Base-by-base conservation (phyloP, 1,140 invertebrate species). In the Caerostris extrusa region DNA sequence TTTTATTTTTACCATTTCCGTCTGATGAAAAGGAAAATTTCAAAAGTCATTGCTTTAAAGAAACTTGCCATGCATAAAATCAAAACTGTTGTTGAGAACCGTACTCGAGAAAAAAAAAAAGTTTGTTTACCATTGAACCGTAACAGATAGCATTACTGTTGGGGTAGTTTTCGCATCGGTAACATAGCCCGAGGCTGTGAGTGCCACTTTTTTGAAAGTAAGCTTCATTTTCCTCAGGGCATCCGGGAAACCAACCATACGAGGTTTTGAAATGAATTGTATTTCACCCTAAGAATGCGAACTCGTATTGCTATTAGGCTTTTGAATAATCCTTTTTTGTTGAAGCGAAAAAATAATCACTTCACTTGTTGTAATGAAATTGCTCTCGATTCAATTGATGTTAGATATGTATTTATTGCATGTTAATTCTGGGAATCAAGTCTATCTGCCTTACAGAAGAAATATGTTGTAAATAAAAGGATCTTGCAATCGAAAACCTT, bases 11-110 rank as follows among this genome's bases (percentile, higher is more conserved):
- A 5, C 61, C 7, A 67, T n/a, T 34, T 17, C 61, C 7, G 61
- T 67, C 61, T 67, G 61, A 17, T 67, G 61, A 67, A 67, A 67
- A 67, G 61, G 61, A n/a, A 67, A 67, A 67, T 67, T n/a, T n/a
- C 12, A 17, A 67, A 67, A 67, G 14, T 67, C 61, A n/a, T 67
- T 67, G 61, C 14, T 67, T n/a, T 67, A 67, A 67, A 67, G 5
- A n/a, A 67, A n/a, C 17, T 5, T 12, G n/a, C n/a, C 61, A 67
- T 67, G 61, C 61, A 67, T 67, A 67, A 67, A 67, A n/a, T 17
- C 14, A 67, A 67, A 67, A 67, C 14, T 67, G 61, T 67, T 17
- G 61, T 67, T 67, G 17, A n/a, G 34, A 34, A 34, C 34, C 34
- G 34, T 34, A 34, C 34, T 34, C 34, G 2, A 34, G 2, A 34